Conservation (phyloP, 2,113 vertebrate species). For the Carettochelys insculpta region DNA sequence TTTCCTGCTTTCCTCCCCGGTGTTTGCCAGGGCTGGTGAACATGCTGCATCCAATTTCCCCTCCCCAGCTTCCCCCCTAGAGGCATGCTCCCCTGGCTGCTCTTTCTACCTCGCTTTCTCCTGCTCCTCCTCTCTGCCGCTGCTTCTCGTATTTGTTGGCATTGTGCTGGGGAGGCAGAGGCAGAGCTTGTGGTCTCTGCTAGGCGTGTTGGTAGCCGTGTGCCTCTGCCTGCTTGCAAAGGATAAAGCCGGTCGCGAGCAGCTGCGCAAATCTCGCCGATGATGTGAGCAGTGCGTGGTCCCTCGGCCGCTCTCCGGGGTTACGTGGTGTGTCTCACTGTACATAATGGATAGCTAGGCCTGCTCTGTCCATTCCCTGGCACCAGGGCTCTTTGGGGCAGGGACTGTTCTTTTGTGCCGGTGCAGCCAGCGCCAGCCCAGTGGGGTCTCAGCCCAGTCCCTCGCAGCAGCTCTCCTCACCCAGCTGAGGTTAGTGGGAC, state of each 20-base stretch:
- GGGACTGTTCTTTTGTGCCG: not conserved
- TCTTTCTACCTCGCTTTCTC: not conserved
- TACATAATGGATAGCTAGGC: too few species aligned
- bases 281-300: not conserved
- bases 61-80: not conserved
- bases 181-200: conserved; percentile 7
- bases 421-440: not conserved
- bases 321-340: not conserved
- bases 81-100: not conserved
- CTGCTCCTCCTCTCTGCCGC: conserved; percentile 2
- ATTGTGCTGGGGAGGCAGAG: not conserved
- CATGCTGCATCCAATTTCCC: accelerated
- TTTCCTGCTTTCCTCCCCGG: not conserved
- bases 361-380: not conserved
- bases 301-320: too few species aligned
- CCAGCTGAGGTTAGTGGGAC: not conserved
- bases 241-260: not conserved
- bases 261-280: not conserved
- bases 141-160: conserved; percentile 37
- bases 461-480: not conserved
- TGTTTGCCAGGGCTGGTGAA: not conserved
- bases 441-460: not conserved
- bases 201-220: accelerated
- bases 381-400: not conserved
- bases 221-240: not conserved